Base-by-base conservation (phyloP, 2,888 invertebrate genomes). In the Archips crataeganus region DNA sequence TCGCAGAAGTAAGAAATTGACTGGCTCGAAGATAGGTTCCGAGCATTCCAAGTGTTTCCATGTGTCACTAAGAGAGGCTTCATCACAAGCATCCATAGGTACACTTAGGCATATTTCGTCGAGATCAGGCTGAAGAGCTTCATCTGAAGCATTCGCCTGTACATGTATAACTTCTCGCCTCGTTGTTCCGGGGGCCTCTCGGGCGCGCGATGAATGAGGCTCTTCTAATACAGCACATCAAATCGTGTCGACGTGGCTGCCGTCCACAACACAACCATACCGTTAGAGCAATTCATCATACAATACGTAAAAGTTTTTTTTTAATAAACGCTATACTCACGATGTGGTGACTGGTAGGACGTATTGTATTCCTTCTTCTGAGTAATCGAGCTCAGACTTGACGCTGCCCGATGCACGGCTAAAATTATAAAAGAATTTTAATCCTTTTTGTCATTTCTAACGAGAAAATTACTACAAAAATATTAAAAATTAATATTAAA, bases 221-320 rank as follows among this genome's bases (percentile, higher is more conserved):
- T 54, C 45, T 23, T 71, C 71, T 84, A 91, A 80, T 92, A 92
- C 73, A 92, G 84, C 75, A 92, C 91, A 83, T 92, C 92, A 76
- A 89, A 86, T 71, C 88, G 85, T 78, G 85, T 88, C 78, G 91
- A 80, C 74, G 85, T 85, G 65, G 87, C 91, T 91, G 90, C 75
- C 88, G 90, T 81, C 61, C 61, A 65, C 72, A 75, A 75, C 49
- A 74, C 39, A 57, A 9, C 57, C 6, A 39, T 39, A 63, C 11
- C 32, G 45, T 47, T 47, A 34, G 47, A 49, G n/a, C 13, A n/a
- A 32, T n/a, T n/a, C n/a, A 13, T 36, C 6, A 15, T 64, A n/a
- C 15, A 23, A 2, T n/a, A 54, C 2, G 23, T 57, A 32, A 54
- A 54, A 23, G 54, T 57, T 32, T 57, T 51, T 65, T 13, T 63